Evolutionary conservation across 2,888 invertebrate genomes (phyloP).

Genomic region (Stomorhina lunata): DNA sequence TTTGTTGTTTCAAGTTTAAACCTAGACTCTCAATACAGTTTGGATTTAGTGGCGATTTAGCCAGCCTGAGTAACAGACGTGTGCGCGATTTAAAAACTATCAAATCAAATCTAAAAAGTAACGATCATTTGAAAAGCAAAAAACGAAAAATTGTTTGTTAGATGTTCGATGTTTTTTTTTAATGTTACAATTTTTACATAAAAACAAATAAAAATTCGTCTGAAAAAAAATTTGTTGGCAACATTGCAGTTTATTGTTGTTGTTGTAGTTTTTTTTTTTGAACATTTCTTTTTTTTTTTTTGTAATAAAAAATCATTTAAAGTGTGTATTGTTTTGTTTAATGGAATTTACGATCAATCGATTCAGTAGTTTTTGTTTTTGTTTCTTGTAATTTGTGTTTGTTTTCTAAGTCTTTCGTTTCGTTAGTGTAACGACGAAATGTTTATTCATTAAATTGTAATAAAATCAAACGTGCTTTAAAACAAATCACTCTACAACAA

Average conservation of each 20-base stretch:
- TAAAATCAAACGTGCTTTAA: conserved; percentile 58
- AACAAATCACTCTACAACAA: conserved; percentile 34
- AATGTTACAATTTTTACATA: conserved; percentile 42
- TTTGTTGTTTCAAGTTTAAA: conserved; percentile 68
- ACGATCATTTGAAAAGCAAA: conserved; percentile 41
- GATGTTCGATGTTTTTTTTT: conserved; percentile 36
- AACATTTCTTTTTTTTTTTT: background rate
- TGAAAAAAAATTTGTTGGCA: conserved; percentile 35
- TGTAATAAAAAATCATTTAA: conserved; percentile 21
- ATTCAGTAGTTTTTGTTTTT: background rate
- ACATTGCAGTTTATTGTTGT: conserved; percentile 9
- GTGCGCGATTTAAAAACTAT: conserved; percentile 55
- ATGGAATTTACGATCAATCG: conserved; percentile 31
- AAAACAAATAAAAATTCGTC: background rate
- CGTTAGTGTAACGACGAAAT: too few relatives aligned
- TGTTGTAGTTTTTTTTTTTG: background rate
- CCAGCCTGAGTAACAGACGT: conserved; percentile 69
- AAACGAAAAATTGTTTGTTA: conserved; percentile 3
- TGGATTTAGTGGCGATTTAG: conserved; percentile 68
- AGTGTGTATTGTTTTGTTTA: conserved; percentile 25
- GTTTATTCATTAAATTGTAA: conserved; percentile 58
- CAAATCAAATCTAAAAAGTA: conserved; percentile 36
- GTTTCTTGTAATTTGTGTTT: conserved; percentile 20
- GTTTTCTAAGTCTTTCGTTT: too few relatives aligned
- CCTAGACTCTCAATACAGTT: conserved; percentile 65